Conservation (phyloP, 1,140 invertebrate species). For the Habropoda laboriosa region DNA sequence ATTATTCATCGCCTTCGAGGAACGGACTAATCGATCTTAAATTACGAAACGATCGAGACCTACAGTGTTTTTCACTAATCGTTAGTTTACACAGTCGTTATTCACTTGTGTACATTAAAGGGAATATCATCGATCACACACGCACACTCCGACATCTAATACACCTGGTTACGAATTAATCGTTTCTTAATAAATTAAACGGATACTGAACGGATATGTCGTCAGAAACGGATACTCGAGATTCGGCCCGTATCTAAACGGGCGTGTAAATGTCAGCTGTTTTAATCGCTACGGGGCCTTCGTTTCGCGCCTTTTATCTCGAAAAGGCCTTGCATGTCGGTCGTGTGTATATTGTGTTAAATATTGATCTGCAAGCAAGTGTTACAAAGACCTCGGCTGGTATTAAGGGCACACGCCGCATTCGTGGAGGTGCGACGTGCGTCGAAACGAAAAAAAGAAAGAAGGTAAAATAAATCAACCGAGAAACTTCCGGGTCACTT, state of each 20-base stretch:
- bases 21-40: not conserved
- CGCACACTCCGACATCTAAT: no score
- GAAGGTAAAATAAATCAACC: not conserved
- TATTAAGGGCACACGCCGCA: not conserved
- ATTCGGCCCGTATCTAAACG: conserved; percentile 33
- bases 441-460: no score
- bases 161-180: not conserved
- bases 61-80: not conserved
- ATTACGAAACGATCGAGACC: not conserved
- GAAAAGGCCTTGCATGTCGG: conserved; percentile 54
- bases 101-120: not conserved
- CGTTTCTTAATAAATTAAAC: not conserved
- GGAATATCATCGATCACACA: not conserved
- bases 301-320: conserved; percentile 57
- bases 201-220: no score
- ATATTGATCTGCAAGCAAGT: conserved; percentile 38
- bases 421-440: no score
- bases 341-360: conserved; percentile 28
- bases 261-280: conserved; percentile 34
- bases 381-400: conserved; percentile 26
- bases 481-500: not conserved
- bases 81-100: not conserved
- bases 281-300: conserved; percentile 52
- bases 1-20: not conserved
- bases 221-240: not conserved